A percentile compares a stretch with the other conserved stretches of the same genome.
These are phyloP conservation scores for Drosophila mimica DNA, from an alignment of 2,888 invertebrate species.

Conservation along the genomic window DNA sequence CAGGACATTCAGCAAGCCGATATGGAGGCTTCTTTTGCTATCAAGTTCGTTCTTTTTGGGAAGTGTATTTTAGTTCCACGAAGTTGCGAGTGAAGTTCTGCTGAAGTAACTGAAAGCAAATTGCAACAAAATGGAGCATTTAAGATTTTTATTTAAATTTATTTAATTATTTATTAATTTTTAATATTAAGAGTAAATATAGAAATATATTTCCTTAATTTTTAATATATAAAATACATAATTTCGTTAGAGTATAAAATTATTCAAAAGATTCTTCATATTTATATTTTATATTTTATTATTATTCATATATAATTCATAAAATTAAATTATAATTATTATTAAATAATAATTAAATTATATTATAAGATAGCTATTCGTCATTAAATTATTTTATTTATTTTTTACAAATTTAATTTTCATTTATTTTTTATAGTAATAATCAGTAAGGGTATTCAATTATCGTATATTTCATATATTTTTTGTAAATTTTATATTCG, in stretches of 20 bases:
- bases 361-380: background rate
- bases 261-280: too few species aligned
- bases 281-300: background rate
- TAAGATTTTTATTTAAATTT: background rate
- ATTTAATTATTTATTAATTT: background rate
- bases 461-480: background rate
- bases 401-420: background rate
- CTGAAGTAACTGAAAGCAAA: background rate
- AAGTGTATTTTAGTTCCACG: background rate
- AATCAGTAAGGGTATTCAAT: background rate
- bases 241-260: background rate
- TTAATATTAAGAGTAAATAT: background rate
- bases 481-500: background rate
- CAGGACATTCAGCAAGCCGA: conserved; percentile 10
- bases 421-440: background rate
- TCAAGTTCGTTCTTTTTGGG: background rate
- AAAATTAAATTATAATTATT: too few species aligned
- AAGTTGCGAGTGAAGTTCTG: too few species aligned
- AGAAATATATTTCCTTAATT: background rate
- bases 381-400: too few species aligned
- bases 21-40: conserved; percentile 4
- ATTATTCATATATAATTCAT: background rate
- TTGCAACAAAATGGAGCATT: background rate
- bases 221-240: background rate
- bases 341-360: too few species aligned